phyloP scores from a whole-genome alignment of 1,140 invertebrate species.

The Macrostomum lignano region DNA sequence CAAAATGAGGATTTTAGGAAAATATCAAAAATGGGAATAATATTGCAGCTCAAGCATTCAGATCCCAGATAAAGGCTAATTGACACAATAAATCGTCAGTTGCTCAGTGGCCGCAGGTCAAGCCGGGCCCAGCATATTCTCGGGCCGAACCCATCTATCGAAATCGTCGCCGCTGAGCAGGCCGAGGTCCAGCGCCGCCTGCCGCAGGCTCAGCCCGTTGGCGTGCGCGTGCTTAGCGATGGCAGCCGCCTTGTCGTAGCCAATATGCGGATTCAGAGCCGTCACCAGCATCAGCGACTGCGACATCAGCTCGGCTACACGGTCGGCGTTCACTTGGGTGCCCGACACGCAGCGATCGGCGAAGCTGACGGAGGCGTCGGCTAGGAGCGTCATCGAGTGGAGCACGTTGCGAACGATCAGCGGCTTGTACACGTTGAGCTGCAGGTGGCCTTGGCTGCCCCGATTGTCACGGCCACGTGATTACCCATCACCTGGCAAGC shows the following conservation, averaged over 20 bases:
- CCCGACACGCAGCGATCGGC: conserved; percentile 71
- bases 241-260: conserved; percentile 73
- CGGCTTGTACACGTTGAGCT: conserved; percentile 94
- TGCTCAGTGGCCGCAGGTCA: no score
- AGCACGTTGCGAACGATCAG: conserved; percentile 86
- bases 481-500: conserved; percentile 95
- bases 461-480: conserved; percentile 66
- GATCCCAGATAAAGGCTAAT: no score
- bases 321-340: conserved; percentile 49
- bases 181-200: conserved; percentile 59
- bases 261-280: conserved; percentile 77
- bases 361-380: conserved; percentile 54
- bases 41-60: no score
- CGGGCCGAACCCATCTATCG: no score
- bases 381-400: conserved; percentile 55
- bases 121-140: no score
- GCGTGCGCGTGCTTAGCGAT: conserved; percentile 90
- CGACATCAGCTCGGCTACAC: conserved; percentile 51
- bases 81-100: no score
- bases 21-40: no score
- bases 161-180: conserved; percentile 62
- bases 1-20: no score
- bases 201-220: conserved; percentile 60
- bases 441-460: conserved; percentile 90
- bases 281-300: conserved; percentile 96